phyloP scores from a whole-genome alignment of 2,113 vertebrate species.

The Crotalus helleri region DNA sequence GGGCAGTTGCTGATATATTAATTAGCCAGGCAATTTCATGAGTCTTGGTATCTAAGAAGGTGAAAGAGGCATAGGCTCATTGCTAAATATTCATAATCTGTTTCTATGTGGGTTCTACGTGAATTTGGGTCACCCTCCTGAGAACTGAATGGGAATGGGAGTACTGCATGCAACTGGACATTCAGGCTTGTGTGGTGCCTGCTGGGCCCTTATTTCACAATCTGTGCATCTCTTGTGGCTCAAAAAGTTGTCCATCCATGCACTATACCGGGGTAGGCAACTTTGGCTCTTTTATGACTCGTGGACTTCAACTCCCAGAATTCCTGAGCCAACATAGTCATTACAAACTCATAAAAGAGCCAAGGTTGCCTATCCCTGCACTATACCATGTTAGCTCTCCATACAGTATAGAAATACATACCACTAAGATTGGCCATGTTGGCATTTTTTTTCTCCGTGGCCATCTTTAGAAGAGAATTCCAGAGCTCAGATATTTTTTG shows the following conservation, averaged over 20 bases:
- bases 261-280: neutral
- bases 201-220: neutral
- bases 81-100: neutral
- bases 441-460: too few relatives aligned
- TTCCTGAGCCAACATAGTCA: too few relatives aligned
- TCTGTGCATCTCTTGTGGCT: neutral
- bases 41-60: neutral
- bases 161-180: neutral
- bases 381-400: neutral
- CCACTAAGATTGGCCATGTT: neutral
- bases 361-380: neutral
- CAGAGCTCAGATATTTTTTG: neutral
- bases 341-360: too few relatives aligned
- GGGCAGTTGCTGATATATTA: neutral
- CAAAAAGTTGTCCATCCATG: neutral
- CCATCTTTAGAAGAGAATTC: neutral
- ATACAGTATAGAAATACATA: neutral
- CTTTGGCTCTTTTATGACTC: too few relatives aligned
- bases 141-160: neutral
- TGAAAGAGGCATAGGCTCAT: neutral
- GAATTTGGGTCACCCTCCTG: neutral
- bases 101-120: neutral
- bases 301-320: too few relatives aligned
- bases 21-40: neutral
- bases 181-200: neutral